Conservation (phyloP, 64 coral and sea anemone species). For the Hydrozoanthus tunicans region DNA sequence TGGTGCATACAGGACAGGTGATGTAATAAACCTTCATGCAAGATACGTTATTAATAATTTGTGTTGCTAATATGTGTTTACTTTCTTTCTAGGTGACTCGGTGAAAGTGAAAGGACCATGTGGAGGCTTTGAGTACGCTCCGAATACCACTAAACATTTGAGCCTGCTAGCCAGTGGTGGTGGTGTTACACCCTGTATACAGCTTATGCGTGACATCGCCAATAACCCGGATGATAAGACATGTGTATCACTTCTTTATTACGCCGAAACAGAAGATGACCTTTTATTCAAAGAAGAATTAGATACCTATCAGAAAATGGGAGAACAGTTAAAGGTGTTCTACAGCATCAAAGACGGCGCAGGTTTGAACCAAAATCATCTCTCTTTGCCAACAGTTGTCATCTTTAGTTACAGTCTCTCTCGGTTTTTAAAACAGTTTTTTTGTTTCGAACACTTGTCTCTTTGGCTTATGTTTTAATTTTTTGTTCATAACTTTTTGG, state of each 20-base stretch:
- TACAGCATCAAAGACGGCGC: conserved; percentile 21
- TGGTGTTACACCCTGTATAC: conserved; percentile 47
- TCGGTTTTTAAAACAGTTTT: no score
- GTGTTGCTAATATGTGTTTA: background rate
- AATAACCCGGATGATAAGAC: conserved; percentile 41
- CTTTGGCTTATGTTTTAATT: no score
- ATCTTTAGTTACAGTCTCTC: no score
- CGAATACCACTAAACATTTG: conserved; percentile 40
- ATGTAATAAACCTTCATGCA: no score
- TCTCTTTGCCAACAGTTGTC: no score
- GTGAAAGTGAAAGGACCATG: conserved; percentile 44
- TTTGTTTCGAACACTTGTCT: no score
- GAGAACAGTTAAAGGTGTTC: background rate
- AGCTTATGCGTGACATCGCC: conserved; percentile 50
- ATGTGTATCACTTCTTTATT: conserved; percentile 8
- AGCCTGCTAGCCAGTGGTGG: conserved; percentile 52
- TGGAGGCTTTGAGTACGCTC: conserved; percentile 50
- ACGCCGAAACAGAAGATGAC: conserved; percentile 27
- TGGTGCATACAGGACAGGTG: no score
- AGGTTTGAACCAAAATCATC: background rate
- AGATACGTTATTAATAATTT: no score
- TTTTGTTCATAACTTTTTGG: no score
- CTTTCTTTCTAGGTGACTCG: conserved; percentile 15
- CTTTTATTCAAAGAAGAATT: conserved; percentile 39
- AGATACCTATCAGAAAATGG: background rate